Evolutionary conservation across 2,113 vertebrate genomes (phyloP).

Genomic region (Tapirus terrestris): DNA sequence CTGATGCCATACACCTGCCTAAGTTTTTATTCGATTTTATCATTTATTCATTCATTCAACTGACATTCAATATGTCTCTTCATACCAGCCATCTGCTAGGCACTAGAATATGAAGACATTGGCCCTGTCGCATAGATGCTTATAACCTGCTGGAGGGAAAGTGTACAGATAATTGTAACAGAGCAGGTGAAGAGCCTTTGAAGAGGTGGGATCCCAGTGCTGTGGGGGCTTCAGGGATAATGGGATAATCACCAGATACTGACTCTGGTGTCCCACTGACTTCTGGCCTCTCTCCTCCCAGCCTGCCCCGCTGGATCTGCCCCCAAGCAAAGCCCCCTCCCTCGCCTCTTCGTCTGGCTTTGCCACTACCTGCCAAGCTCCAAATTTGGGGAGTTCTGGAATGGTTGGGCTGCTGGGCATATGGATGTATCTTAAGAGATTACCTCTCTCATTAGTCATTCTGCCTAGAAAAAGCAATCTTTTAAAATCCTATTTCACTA

Average conservation of each 20-base stretch:
- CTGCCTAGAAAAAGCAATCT: slow-evolving; percentile 17
- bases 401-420: neutral
- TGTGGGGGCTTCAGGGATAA: neutral
- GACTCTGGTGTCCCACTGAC: neutral
- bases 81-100: neutral
- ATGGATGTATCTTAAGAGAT: neutral
- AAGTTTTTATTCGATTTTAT: neutral
- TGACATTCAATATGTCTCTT: neutral
- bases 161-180: neutral
- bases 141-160: neutral
- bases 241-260: neutral
- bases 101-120: neutral
- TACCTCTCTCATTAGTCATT: slow-evolving; percentile 44
- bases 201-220: neutral
- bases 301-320: neutral
- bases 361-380: neutral
- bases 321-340: neutral
- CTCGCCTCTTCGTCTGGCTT: neutral
- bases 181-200: neutral
- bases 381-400: neutral
- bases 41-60: neutral
- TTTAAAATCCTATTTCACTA: slow-evolving; percentile 50
- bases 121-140: neutral
- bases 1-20: neutral
- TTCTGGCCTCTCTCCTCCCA: neutral